A percentile compares a stretch with the other conserved stretches of the same genome.
Conservation (phyloP, 1,140 invertebrate genomes). For the Drosophila grimshawi region DNA sequence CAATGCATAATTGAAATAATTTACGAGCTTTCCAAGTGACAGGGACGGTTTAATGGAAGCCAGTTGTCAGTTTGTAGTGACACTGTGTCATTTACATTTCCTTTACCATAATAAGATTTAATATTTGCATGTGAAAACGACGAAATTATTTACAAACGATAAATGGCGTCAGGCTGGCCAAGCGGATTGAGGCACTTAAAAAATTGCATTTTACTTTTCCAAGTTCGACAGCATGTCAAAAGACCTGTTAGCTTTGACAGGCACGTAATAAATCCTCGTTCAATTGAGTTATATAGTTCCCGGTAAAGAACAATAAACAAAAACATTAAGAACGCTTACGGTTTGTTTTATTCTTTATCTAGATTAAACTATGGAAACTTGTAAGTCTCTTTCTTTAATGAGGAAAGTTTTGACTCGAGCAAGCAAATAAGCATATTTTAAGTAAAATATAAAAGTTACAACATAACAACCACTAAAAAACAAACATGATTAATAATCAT, state of each 20-base stretch:
- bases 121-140: too few relatives aligned
- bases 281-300: neutral
- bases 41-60: slow-evolving; percentile 28
- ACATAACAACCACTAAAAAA: neutral
- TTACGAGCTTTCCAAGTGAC: slow-evolving; percentile 29
- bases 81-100: neutral
- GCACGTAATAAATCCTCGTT: neutral
- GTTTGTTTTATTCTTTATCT: neutral
- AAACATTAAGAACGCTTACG: neutral
- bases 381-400: neutral
- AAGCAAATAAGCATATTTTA: too few relatives aligned
- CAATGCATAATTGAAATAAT: slow-evolving; percentile 36
- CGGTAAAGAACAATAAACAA: neutral
- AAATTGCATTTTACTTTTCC: neutral
- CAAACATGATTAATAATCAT: slow-evolving; percentile 16
- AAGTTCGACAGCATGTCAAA: neutral
- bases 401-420: too few relatives aligned
- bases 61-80: neutral
- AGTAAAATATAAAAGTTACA: too few relatives aligned
- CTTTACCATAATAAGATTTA: neutral
- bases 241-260: neutral
- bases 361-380: neutral
- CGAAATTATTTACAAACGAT: neutral
- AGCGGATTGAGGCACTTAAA: neutral
- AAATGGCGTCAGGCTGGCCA: neutral